A percentile compares a stretch with the other conserved stretches of the same genome.
Evolutionary conservation across 2,797 vertebrate genomes (phyloP).

Genomic region (Meda fulgida): DNA sequence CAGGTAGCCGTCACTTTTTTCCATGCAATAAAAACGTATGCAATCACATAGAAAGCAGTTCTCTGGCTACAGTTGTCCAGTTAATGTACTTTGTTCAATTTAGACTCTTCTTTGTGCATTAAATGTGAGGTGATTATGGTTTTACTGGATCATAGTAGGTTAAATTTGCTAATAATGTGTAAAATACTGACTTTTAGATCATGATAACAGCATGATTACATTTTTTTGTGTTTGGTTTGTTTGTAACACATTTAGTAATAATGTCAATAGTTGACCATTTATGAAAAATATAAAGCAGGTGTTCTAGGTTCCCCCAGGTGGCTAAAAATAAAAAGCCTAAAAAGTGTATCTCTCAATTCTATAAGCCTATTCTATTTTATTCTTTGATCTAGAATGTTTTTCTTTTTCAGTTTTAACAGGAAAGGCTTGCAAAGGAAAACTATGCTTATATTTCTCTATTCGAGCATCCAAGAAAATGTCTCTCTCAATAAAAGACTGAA

Average conservation of each 20-base stretch:
- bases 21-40: slow-evolving; percentile 9
- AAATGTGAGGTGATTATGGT: not conserved
- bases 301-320: not conserved
- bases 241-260: not conserved
- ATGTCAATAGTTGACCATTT: not conserved
- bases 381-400: slow-evolving; percentile 36
- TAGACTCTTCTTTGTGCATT: not conserved
- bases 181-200: not conserved
- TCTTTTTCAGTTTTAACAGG: slow-evolving; percentile 49
- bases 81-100: not conserved
- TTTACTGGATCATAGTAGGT: not conserved
- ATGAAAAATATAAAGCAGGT: not conserved
- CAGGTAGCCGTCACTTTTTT: slow-evolving; percentile 21
- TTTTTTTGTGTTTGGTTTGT: not conserved
- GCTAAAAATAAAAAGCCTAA: too few species aligned
- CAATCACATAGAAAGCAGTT: not conserved
- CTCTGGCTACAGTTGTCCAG: not conserved
- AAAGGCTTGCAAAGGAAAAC: slow-evolving; percentile 60
- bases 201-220: not conserved
- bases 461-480: slow-evolving; percentile 55
- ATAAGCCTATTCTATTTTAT: not conserved
- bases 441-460: slow-evolving; percentile 61
- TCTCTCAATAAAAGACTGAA: slow-evolving; percentile 58
- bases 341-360: too few species aligned
- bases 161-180: not conserved